These are phyloP conservation scores for Drosophila ohnishii DNA, from an alignment of 1,140 invertebrate genomes.

Conservation along the genomic window DNA sequence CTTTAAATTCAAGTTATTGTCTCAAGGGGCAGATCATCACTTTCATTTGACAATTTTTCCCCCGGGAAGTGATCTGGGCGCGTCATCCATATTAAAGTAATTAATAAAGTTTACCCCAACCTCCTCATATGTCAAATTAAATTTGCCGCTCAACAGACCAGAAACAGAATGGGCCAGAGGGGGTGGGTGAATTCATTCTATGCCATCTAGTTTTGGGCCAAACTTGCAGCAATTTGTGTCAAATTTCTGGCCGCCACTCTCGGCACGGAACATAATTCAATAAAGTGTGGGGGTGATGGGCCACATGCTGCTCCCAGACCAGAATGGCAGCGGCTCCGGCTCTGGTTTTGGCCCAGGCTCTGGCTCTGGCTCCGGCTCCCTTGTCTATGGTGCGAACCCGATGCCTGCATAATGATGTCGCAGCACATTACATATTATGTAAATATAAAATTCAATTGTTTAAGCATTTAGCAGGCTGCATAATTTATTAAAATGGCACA, in stretches of 20 bases:
- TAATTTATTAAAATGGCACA: slow-evolving; percentile 82
- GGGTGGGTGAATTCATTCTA: slow-evolving; percentile 20
- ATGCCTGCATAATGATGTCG: slow-evolving; percentile 77
- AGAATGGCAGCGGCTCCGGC: neutral
- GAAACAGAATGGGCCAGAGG: slow-evolving; percentile 1
- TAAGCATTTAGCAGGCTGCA: slow-evolving; percentile 81
- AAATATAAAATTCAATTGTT: slow-evolving; percentile 82
- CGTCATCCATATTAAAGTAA: slow-evolving; percentile 22
- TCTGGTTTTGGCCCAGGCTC: neutral
- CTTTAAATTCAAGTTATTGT: neutral
- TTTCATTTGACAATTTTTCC: neutral
- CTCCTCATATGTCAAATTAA: slow-evolving; percentile 34
- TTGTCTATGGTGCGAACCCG: slow-evolving; percentile 10
- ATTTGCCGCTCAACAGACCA: slow-evolving; percentile 30
- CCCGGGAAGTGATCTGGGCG: slow-evolving; percentile 1
- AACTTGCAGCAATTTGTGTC: slow-evolving; percentile 66
- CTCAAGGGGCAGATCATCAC: neutral
- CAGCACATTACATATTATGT: slow-evolving; percentile 81
- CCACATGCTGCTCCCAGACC: slow-evolving; percentile 28
- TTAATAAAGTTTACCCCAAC: slow-evolving; percentile 42
- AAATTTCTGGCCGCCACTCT: slow-evolving; percentile 65
- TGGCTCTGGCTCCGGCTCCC: neutral
- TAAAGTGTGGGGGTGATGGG: slow-evolving; percentile 50
- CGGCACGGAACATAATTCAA: slow-evolving; percentile 69
- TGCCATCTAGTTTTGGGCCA: slow-evolving; percentile 46